Evolutionary conservation across 2,113 vertebrate genomes (phyloP).

Genomic region (Galeopterus variegatus): DNA sequence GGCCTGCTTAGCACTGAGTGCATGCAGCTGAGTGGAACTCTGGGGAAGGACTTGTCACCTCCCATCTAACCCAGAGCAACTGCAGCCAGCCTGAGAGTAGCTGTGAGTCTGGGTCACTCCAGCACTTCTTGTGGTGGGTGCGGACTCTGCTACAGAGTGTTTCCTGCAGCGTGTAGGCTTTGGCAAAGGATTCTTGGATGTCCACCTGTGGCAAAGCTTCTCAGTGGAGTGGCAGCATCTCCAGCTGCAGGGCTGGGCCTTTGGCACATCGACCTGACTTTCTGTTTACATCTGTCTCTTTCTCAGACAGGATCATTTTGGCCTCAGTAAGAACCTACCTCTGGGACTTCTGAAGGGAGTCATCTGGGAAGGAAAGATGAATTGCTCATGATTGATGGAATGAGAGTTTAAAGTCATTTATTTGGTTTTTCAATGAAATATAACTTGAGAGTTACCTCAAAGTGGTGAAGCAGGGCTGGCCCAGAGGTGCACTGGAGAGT

Average conservation of each 20-base stretch:
- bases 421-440: not conserved
- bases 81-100: not conserved
- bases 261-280: not conserved
- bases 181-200: not conserved
- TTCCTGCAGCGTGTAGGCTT: not conserved
- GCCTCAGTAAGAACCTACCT: not conserved
- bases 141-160: not conserved
- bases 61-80: too few species aligned
- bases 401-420: not conserved
- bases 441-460: not conserved
- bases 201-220: not conserved
- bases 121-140: not conserved
- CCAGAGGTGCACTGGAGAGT: too few species aligned
- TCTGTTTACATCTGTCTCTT: conserved; percentile 38
- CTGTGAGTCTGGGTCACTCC: not conserved
- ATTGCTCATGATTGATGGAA: not conserved
- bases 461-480: too few species aligned
- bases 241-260: not conserved
- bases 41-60: not conserved
- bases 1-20: not conserved
- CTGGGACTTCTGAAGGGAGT: not conserved
- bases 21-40: not conserved
- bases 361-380: conserved; percentile 8
- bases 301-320: not conserved
- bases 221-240: not conserved